Evolutionary conservation across 2,797 vertebrate species (phyloP).

Genomic region (Tapera naevia): DNA sequence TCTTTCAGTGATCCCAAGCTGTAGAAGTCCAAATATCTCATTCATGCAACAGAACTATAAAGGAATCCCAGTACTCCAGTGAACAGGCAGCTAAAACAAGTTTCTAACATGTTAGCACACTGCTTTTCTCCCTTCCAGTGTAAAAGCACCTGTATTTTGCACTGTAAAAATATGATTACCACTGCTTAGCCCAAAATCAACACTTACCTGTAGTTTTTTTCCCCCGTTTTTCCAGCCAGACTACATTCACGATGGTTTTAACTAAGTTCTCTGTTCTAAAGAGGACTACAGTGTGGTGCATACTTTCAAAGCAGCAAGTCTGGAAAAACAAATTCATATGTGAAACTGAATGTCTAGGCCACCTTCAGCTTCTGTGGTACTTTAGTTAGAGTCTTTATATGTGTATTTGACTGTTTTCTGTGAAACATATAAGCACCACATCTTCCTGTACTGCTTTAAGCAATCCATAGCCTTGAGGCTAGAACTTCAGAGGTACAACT

Average conservation of each 20-base stretch:
- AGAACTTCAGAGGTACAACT: not conserved
- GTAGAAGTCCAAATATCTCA: not conserved
- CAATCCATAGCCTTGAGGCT: not conserved
- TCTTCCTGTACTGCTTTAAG: not conserved
- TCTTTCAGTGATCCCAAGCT: not conserved
- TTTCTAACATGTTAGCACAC: not conserved
- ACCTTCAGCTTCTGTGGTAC: not conserved
- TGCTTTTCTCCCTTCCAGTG: not conserved
- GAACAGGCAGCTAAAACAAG: not conserved
- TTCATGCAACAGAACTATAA: not conserved
- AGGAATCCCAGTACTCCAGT: not conserved
- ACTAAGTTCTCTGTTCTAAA: not conserved
- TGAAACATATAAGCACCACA: not conserved
- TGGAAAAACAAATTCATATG: not conserved
- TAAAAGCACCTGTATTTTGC: not conserved
- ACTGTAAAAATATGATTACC: not conserved
- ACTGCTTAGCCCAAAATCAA: not conserved
- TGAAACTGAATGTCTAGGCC: not conserved
- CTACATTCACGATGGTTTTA: not conserved
- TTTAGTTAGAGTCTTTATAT: not conserved
- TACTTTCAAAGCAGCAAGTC: not conserved
- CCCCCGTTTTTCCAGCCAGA: not conserved
- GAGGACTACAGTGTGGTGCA: not conserved
- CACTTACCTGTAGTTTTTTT: not conserved
- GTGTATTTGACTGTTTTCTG: not conserved